A percentile compares a stretch with the other conserved stretches of the same genome.
phyloP scores from a whole-genome alignment of 2,888 invertebrate genomes.

The Microctonus brassicae region DNA sequence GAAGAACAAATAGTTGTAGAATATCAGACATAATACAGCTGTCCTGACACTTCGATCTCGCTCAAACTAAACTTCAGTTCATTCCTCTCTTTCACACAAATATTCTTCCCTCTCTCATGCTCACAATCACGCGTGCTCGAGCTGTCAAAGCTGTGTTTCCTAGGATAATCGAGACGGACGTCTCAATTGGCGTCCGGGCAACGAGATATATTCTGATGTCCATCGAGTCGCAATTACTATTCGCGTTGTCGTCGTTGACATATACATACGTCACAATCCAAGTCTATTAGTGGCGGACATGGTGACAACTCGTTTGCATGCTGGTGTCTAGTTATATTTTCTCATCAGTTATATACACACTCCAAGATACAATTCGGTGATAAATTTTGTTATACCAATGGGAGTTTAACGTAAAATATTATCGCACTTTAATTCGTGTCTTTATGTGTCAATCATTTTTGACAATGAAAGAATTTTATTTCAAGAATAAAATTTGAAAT shows the following conservation, averaged over 20 bases:
- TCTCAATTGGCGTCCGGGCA: slow-evolving; percentile 32
- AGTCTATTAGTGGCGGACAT: slow-evolving; percentile 39
- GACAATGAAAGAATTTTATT: not conserved
- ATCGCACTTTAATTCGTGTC: not conserved
- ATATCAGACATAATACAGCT: not conserved
- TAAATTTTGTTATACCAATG: slow-evolving; percentile 2
- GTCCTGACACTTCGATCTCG: not conserved
- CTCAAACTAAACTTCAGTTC: not conserved
- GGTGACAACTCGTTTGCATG: slow-evolving; percentile 4
- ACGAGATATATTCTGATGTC: slow-evolving; percentile 10
- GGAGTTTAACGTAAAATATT: not conserved
- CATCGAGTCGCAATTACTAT: slow-evolving; percentile 39
- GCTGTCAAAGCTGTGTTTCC: slow-evolving; percentile 32
- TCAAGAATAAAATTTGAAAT: not conserved
- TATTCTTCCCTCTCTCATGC: not conserved
- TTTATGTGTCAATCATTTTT: not conserved
- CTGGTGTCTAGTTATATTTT: not conserved
- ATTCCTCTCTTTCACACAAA: not conserved
- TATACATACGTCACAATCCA: slow-evolving; percentile 39
- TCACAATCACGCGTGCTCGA: slow-evolving; percentile 3
- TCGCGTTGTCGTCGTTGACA: slow-evolving; percentile 37
- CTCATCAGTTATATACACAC: not conserved
- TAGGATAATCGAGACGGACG: slow-evolving; percentile 31
- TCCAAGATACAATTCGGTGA: not conserved
- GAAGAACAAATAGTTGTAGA: not conserved